Evolutionary conservation across 2,888 invertebrate species (phyloP).

Genomic region (Nezara viridula): DNA sequence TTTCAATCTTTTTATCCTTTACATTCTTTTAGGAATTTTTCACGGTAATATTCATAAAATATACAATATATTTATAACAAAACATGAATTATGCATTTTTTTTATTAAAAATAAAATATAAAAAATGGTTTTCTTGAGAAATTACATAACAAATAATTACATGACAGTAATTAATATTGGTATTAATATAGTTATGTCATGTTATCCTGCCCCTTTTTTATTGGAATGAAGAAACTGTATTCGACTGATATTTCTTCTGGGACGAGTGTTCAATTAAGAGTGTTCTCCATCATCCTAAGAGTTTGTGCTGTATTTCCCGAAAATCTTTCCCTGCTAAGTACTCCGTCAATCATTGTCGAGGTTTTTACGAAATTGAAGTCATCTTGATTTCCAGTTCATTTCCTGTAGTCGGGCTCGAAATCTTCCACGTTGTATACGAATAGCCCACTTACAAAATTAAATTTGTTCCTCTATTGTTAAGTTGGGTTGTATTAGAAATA

Average conservation of each 20-base stretch:
- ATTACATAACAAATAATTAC: too few species aligned
- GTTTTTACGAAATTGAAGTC: constrained; percentile 20
- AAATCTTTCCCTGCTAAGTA: not conserved
- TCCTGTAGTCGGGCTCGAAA: not conserved
- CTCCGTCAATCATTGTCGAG: not conserved
- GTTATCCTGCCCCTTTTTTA: not conserved
- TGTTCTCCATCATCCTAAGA: not conserved
- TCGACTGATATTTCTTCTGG: not conserved
- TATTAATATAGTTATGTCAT: too few species aligned
- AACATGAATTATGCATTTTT: too few species aligned
- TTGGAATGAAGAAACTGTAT: not conserved
- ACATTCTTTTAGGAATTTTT: too few species aligned
- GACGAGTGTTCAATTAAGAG: not conserved
- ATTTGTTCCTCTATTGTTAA: not conserved
- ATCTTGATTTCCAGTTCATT: constrained; percentile 28
- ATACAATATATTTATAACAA: too few species aligned
- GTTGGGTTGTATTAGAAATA: too few species aligned
- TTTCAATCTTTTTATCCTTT: too few species aligned
- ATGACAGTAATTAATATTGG: too few species aligned
- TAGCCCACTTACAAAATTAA: not conserved
- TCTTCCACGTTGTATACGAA: not conserved
- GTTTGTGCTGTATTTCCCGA: not conserved
- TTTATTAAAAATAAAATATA: too few species aligned
- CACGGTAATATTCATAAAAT: too few species aligned
- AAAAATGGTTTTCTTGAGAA: too few species aligned